Evolutionary conservation across 2,113 vertebrate species (phyloP), one percentile per base, ranked within the genome.

Genomic region (Nasalis larvatus): DNA sequence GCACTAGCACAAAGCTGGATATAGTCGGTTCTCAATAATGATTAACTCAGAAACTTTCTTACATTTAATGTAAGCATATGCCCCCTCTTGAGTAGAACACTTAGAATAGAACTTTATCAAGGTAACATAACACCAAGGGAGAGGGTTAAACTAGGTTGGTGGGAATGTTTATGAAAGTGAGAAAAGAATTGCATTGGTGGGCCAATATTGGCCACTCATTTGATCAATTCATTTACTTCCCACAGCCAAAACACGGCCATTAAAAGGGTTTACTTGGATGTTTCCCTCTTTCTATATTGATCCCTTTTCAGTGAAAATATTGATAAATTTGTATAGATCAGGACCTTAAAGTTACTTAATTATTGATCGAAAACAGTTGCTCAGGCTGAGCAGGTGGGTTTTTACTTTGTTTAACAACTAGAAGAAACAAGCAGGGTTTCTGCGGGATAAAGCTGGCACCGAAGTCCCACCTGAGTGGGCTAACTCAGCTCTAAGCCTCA

Each of bases 321-420:
- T 99, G 99, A 99, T 99, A 99, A 98, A 98, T 99, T 99, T 98
- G 96, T 99, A 99, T 99, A 98, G 99, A 99, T 99, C 97, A 98
- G 98, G 98, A 98, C 98, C 99, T 99, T 99, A 98, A 99, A 99
- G 99, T 99, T 99, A 98, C 98, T 99, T 99, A 99, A 98, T 99
- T 99, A 99, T 99, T 99, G 99, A 99, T 99, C 98, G 98, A 96
- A 98, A 98, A 98, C 97, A 98, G 98, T 99, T 98, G 99, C 98
- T 98, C 98, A 98, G 98, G 96, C 98, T 97, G 98, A 99, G 99
- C 98, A 99, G 99, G 99, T 99, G 99, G 98, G 98, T 98, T 98
- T 98, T 98, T 97, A 97, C 97, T 98, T 98, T 97, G 98, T 98
- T 98, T 98, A 98, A 98, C 78, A 98, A 99, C 98, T 98, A 99